Conservation (phyloP, 2,797 vertebrate genomes). For the Scolopax bukidnonensis region DNA sequence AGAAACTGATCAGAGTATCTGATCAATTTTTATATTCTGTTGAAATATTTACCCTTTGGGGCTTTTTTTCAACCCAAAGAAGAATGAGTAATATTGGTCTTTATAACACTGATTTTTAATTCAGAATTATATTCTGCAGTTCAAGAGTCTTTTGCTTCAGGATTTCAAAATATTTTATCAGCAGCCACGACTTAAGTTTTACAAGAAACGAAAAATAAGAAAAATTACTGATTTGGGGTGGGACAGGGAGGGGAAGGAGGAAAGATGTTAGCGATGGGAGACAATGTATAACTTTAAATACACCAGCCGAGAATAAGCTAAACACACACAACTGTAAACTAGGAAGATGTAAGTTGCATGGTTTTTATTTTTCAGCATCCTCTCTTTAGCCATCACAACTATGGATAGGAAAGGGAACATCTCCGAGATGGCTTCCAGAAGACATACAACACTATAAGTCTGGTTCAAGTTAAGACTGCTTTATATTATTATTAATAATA, state of each 20-base stretch:
- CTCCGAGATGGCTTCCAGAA: background rate
- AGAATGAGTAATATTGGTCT: background rate
- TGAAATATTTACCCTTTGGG: background rate
- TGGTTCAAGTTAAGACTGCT: background rate
- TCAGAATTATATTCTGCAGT: background rate
- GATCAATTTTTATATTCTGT: background rate
- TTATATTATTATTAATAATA: background rate
- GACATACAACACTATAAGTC: background rate
- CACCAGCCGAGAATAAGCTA: background rate
- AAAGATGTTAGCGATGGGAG: background rate
- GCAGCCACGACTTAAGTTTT: background rate
- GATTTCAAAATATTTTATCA: background rate
- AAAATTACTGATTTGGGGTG: background rate
- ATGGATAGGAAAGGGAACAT: background rate
- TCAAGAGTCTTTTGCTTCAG: background rate
- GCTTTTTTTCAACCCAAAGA: background rate
- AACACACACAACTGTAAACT: background rate
- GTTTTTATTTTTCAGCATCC: background rate
- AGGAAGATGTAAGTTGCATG: rapidly evolving
- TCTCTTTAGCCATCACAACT: background rate
- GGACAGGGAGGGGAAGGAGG: background rate
- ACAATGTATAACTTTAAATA: background rate
- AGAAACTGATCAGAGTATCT: background rate
- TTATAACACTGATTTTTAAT: background rate
- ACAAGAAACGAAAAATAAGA: background rate